Conservation (phyloP, 2,113 vertebrate genomes). For the Gambusia affinis region DNA sequence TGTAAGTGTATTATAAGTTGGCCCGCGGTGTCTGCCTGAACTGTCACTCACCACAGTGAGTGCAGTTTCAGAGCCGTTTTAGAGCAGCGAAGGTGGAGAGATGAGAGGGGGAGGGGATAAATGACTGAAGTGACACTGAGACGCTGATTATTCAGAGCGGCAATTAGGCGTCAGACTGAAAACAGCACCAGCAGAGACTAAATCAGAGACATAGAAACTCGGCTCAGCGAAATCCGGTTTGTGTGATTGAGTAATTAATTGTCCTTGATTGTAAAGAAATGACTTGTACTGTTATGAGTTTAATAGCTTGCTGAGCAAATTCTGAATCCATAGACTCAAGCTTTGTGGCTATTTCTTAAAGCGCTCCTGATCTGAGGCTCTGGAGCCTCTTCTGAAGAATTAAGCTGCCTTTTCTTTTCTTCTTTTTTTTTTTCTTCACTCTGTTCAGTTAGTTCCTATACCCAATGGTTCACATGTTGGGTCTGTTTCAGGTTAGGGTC, state of each 20-base stretch:
- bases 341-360: too few relatives aligned
- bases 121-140: conserved; percentile 9
- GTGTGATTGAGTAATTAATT: background rate
- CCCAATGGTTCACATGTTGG: too few relatives aligned
- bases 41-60: conserved; percentile 15
- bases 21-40: background rate
- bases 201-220: background rate
- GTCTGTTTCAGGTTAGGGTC: too few relatives aligned
- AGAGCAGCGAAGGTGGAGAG: background rate
- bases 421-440: too few relatives aligned
- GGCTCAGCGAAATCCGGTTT: background rate
- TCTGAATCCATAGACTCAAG: too few relatives aligned
- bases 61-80: conserved; percentile 11
- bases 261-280: background rate
- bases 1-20: conserved; percentile 6
- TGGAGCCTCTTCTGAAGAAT: too few relatives aligned
- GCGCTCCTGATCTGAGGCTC: too few relatives aligned
- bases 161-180: background rate
- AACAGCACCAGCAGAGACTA: background rate
- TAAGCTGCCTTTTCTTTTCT: too few relatives aligned
- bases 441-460: too few relatives aligned
- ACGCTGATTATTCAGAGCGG: background rate
- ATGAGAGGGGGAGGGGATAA: background rate
- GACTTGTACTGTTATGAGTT: background rate
- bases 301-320: too few relatives aligned